A percentile compares a stretch with the other conserved stretches of the same genome.
Conservation (phyloP, 2,888 invertebrate genomes). For the Ochropleura leucogaster region DNA sequence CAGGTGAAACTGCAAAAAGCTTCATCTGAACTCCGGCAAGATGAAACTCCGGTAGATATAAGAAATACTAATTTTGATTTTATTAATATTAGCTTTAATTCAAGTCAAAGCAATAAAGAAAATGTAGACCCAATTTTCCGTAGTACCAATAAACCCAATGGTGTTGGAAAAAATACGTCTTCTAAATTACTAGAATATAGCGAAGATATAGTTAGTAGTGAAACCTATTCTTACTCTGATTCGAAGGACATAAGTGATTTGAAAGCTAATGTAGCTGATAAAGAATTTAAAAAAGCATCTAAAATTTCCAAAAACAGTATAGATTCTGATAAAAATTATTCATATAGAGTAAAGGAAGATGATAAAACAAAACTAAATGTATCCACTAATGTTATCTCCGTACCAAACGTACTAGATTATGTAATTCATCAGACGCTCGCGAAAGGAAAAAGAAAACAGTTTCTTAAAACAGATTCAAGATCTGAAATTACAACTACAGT, state of each 20-base stretch:
- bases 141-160: neutral
- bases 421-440: too few species aligned
- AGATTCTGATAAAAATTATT: neutral
- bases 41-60: neutral
- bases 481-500: slow-evolving; percentile 6
- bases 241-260: neutral
- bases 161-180: neutral
- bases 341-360: neutral
- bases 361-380: neutral
- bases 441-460: neutral
- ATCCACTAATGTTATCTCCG: too few species aligned
- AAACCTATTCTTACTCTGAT: neutral
- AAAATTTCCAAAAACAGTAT: neutral
- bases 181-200: neutral
- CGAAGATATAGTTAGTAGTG: neutral
- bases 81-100: too few species aligned
- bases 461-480: neutral
- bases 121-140: too few species aligned
- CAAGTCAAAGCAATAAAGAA: too few species aligned
- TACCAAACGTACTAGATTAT: too few species aligned
- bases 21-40: neutral
- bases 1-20: neutral
- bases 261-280: neutral
- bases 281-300: neutral
- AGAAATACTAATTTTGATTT: neutral